These are phyloP conservation scores for Myripristis jacobus DNA, from an alignment of 2,797 vertebrate species.

Conservation along the genomic window DNA sequence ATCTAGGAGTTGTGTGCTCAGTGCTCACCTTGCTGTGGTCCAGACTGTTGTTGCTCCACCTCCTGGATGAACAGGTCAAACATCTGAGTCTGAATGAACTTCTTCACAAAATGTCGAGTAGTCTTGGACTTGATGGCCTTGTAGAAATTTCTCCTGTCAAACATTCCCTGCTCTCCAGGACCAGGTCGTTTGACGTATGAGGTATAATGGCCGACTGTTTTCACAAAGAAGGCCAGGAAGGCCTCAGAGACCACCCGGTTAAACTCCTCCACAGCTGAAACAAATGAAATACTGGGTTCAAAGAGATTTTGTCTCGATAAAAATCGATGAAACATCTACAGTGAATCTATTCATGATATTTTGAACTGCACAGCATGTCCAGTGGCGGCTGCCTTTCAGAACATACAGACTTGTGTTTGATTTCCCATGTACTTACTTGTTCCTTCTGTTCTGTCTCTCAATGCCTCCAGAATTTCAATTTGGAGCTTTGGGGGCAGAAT, in stretches of 20 bases:
- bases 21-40: conserved; percentile 86
- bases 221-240: conserved; percentile 93
- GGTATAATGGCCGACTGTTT: conserved; percentile 88
- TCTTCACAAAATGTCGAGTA: conserved; percentile 88
- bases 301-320: neutral
- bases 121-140: conserved; percentile 88
- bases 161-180: conserved; percentile 59
- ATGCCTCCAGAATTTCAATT: conserved; percentile 84
- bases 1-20: too few relatives aligned
- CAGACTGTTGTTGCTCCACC: conserved; percentile 87
- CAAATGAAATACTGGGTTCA: neutral
- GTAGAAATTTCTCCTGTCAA: conserved; percentile 89
- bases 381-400: neutral
- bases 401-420: neutral
- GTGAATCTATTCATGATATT: neutral
- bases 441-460: conserved; percentile 69
- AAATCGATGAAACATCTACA: too few relatives aligned
- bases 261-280: conserved; percentile 87
- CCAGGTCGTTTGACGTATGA: conserved; percentile 79
- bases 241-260: conserved; percentile 90
- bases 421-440: conserved; percentile 68
- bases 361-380: neutral
- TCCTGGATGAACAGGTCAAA: conserved; percentile 96
- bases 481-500: conserved; percentile 91
- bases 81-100: conserved; percentile 93